Evolutionary conservation across 2,797 vertebrate genomes (phyloP).

Genomic region (Sebastes hopkinsi): DNA sequence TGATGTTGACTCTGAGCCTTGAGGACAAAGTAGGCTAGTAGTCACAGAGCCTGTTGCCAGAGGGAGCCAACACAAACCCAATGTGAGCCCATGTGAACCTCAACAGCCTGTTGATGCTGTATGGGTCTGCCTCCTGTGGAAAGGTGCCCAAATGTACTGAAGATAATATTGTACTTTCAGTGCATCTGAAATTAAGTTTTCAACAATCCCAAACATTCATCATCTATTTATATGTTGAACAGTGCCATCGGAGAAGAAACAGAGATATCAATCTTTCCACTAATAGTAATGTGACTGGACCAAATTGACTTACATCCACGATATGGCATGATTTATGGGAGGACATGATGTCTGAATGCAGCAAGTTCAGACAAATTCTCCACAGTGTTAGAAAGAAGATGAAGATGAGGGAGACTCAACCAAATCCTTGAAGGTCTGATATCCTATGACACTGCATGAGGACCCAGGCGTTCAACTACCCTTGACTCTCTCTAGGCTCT

Average conservation of each 20-base stretch:
- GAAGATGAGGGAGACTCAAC: no score
- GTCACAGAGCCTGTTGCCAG: not conserved
- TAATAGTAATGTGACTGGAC: not conserved
- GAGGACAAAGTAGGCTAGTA: not conserved
- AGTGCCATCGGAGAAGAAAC: not conserved
- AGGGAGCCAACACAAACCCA: conserved; percentile 4
- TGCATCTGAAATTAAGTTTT: not conserved
- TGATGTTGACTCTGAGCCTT: conserved; percentile 23
- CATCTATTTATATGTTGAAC: not conserved
- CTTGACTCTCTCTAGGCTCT: not conserved
- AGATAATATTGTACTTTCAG: not conserved
- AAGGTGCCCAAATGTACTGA: not conserved
- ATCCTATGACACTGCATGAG: not conserved
- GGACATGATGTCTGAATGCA: not conserved
- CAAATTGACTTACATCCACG: not conserved
- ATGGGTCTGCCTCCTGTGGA: not conserved
- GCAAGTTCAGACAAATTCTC: not conserved
- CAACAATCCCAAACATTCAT: not conserved
- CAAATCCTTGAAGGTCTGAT: not conserved
- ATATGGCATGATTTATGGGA: not conserved
- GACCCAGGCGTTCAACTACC: not conserved
- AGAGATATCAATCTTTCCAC: not conserved
- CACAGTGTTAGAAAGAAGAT: not conserved
- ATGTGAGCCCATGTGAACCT: not conserved
- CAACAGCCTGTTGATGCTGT: not conserved